phyloP scores from a whole-genome alignment of 2,888 invertebrate species.

The Perdita meconis region DNA sequence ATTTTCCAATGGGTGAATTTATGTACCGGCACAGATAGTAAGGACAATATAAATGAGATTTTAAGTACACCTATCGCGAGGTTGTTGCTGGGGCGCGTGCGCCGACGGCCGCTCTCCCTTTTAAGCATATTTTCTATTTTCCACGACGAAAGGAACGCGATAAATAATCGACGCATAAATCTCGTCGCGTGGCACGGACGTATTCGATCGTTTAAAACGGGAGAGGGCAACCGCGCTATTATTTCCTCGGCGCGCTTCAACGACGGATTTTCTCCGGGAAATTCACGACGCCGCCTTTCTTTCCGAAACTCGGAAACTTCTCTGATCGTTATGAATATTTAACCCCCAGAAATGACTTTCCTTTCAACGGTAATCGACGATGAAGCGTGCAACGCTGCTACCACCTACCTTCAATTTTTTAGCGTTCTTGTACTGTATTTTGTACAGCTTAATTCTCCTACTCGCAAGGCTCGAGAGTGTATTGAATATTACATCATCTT shows the following conservation, averaged over 20 bases:
- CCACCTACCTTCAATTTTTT: neutral
- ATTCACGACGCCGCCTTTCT: conserved; percentile 33
- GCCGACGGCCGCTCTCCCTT: conserved; percentile 47
- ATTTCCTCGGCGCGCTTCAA: conserved; percentile 55
- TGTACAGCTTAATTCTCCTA: no score
- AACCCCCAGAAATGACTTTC: conserved; percentile 21
- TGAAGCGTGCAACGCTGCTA: neutral
- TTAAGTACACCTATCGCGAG: conserved; percentile 77
- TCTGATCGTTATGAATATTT: conserved; percentile 46
- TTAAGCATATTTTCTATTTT: conserved; percentile 74
- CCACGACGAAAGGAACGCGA: conserved; percentile 68
- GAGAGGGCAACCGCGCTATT: conserved; percentile 65
- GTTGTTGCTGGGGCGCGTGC: conserved; percentile 49
- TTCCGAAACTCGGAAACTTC: conserved; percentile 50
- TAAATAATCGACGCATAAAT: conserved; percentile 76
- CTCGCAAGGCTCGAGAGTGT: no score
- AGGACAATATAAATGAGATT: conserved; percentile 81
- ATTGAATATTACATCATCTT: no score
- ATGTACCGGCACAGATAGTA: conserved; percentile 77
- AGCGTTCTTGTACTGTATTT: neutral
- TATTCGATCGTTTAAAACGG: conserved; percentile 74
- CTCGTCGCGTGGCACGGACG: conserved; percentile 73
- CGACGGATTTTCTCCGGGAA: conserved; percentile 55
- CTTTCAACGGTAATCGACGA: conserved; percentile 16
- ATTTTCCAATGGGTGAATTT: conserved; percentile 74